phyloP scores from a whole-genome alignment of 2,113 vertebrate species.

The Nesoenas mayeri region DNA sequence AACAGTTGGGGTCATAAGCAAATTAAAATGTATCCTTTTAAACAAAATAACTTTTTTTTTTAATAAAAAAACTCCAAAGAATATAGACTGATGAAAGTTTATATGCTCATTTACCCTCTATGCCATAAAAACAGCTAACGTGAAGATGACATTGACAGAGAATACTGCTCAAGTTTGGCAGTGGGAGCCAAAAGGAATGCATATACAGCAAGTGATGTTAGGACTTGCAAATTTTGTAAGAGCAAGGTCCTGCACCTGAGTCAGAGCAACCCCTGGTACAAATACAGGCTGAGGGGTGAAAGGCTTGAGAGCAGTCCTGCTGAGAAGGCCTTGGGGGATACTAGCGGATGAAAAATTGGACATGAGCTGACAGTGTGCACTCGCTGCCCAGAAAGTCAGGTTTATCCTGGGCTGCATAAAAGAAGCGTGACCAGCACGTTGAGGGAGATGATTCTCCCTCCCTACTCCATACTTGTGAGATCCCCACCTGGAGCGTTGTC shows the following conservation, averaged over 20 bases:
- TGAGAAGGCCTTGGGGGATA: background rate
- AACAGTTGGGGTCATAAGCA: background rate
- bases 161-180: background rate
- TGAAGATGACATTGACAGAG: background rate
- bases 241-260: background rate
- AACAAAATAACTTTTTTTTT: background rate
- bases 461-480: too few relatives aligned
- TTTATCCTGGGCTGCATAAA: too few relatives aligned
- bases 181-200: background rate
- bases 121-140: background rate
- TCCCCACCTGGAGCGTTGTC: too few relatives aligned
- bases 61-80: background rate
- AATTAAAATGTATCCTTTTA: background rate
- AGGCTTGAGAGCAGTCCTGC: background rate
- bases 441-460: too few relatives aligned
- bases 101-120: background rate
- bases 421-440: too few relatives aligned
- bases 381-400: too few relatives aligned
- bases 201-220: background rate
- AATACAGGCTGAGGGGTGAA: background rate
- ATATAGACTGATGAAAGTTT: background rate
- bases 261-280: rapidly evolving
- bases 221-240: background rate
- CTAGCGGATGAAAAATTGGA: too few relatives aligned
- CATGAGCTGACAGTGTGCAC: too few relatives aligned